Evolutionary conservation across 2,888 invertebrate genomes (phyloP).

Genomic region (Hipparchia sbordonii): DNA sequence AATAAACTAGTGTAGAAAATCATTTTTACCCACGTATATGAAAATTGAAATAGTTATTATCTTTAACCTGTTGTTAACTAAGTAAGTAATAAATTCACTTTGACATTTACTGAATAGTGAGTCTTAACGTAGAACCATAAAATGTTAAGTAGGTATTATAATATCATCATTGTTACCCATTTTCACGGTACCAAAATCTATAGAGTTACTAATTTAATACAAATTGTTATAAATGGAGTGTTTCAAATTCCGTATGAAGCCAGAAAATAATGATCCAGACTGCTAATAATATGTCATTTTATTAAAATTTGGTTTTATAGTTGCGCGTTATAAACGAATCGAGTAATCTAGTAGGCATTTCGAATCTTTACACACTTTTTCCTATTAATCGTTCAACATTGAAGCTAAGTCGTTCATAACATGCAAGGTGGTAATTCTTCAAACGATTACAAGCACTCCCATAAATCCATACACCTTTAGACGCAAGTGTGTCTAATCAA

Average conservation of each 20-base stretch:
- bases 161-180: not conserved
- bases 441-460: slow-evolving; percentile 7
- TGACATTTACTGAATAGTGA: not conserved
- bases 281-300: not conserved
- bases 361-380: slow-evolving; percentile 10
- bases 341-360: slow-evolving; percentile 15
- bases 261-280: not conserved
- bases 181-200: not conserved
- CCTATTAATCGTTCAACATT: slow-evolving; percentile 12
- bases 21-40: too few species aligned
- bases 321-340: not conserved
- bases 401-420: slow-evolving; percentile 9
- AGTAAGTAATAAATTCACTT: too few species aligned
- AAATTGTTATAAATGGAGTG: slow-evolving; percentile 12
- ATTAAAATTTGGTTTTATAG: not conserved
- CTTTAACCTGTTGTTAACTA: too few species aligned
- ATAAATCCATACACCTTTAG: slow-evolving; percentile 2
- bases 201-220: not conserved
- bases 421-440: slow-evolving; percentile 19
- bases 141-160: not conserved
- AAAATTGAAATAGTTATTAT: too few species aligned
- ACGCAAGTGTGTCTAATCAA: not conserved
- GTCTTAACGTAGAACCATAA: not conserved
- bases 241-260: not conserved
- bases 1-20: too few species aligned